A percentile compares a stretch with the other conserved stretches of the same genome.
Conservation (phyloP, 2,113 vertebrate species). For the Numenius arquata region DNA sequence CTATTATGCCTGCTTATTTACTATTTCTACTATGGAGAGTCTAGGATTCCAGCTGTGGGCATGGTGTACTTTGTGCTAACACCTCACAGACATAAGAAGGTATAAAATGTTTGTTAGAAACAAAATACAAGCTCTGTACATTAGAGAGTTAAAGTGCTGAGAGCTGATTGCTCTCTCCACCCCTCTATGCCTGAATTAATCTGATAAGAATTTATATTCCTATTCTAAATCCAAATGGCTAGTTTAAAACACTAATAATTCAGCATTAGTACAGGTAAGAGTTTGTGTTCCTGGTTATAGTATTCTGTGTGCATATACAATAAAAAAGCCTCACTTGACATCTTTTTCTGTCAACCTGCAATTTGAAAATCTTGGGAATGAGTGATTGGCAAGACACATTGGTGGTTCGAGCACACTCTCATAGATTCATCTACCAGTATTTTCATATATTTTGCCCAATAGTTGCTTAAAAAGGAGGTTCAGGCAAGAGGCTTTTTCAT, state of each 20-base stretch:
- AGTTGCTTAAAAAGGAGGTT: background rate
- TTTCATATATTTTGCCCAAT: background rate
- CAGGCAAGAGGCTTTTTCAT: background rate
- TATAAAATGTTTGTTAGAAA: background rate
- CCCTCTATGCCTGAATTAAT: background rate
- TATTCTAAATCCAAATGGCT: background rate
- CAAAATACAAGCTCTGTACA: background rate
- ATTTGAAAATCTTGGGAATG: background rate
- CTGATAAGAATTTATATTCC: background rate
- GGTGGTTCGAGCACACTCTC: background rate
- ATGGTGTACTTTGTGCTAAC: background rate
- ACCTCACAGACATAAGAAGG: background rate
- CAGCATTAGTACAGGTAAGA: background rate
- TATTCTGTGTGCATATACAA: background rate
- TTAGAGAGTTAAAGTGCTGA: background rate
- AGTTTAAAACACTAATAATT: background rate
- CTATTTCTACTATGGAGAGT: background rate
- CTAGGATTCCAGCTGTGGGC: background rate
- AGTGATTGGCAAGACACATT: background rate
- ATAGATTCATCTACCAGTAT: background rate
- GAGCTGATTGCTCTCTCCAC: background rate
- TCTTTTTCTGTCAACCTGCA: background rate
- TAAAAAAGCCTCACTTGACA: accelerated
- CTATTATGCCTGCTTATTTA: background rate
- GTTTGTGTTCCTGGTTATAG: background rate